Evolutionary conservation across 92 coral and sea anemone species (phyloP).

Genomic region (Galaxea fascicularis): DNA sequence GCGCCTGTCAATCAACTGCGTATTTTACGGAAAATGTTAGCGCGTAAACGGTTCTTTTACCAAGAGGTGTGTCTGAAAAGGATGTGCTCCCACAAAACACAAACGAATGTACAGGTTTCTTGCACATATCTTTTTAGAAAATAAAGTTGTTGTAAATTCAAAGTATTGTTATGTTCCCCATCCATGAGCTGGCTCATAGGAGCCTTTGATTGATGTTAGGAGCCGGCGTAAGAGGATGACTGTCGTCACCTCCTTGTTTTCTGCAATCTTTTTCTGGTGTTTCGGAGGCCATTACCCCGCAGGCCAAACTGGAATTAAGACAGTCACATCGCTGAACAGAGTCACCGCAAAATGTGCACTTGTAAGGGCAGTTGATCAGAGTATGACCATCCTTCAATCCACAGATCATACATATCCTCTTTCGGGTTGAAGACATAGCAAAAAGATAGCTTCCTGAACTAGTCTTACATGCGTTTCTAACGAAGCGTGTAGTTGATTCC

Average conservation of each 20-base stretch:
- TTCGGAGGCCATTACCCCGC: constrained; percentile 12
- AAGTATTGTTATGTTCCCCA: too few relatives aligned
- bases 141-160: too few relatives aligned
- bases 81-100: too few relatives aligned
- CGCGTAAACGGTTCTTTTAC: too few relatives aligned
- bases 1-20: too few relatives aligned
- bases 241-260: background rate
- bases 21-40: too few relatives aligned
- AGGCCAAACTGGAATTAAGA: constrained; percentile 18
- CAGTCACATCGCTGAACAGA: constrained; percentile 3
- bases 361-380: constrained; percentile 15
- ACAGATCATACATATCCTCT: constrained; percentile 5
- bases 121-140: too few relatives aligned
- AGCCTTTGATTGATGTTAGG: constrained; percentile 16
- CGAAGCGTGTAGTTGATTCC: background rate
- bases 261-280: constrained; percentile 11
- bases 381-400: constrained; percentile 17
- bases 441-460: background rate
- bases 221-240: constrained; percentile 8
- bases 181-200: too few relatives aligned
- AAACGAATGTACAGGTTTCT: too few relatives aligned
- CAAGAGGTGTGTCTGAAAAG: too few relatives aligned
- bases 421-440: background rate
- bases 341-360: constrained; percentile 10
- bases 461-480: background rate